These are phyloP conservation scores for Protosalanx chinensis DNA, from an alignment of 2,797 vertebrate genomes.

Conservation along the genomic window DNA sequence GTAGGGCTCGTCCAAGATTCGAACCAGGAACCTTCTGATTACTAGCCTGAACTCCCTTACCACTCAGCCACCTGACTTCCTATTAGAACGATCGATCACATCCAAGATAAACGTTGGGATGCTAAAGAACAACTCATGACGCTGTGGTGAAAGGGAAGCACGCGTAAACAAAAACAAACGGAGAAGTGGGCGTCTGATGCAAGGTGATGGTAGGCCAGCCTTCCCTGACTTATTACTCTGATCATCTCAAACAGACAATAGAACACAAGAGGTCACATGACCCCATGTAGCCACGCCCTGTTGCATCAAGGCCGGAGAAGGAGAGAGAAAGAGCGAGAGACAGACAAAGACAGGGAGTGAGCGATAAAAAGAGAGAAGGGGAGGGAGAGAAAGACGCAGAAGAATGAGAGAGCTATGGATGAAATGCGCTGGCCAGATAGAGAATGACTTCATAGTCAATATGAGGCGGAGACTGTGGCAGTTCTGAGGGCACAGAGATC, in stretches of 20 bases:
- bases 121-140: neutral
- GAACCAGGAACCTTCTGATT: too few relatives aligned
- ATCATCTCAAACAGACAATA: conserved; percentile 75
- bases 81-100: neutral
- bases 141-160: conserved; percentile 4
- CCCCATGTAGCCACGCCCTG: conserved; percentile 65
- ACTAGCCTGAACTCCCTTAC: too few relatives aligned
- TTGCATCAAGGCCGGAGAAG: conserved; percentile 61
- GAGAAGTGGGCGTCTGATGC: conserved; percentile 43
- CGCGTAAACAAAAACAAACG: conserved; percentile 28
- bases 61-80: too few relatives aligned
- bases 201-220: conserved; percentile 48
- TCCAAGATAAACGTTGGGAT: neutral
- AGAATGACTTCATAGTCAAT: conserved; percentile 77
- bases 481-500: conserved; percentile 69
- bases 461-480: conserved; percentile 65
- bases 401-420: conserved; percentile 65
- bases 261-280: conserved; percentile 70
- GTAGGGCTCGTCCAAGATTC: too few relatives aligned
- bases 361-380: neutral
- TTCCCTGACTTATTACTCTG: conserved; percentile 73
- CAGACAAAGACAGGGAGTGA: conserved; percentile 23
- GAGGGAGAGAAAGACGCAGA: conserved; percentile 52
- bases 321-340: conserved; percentile 35
- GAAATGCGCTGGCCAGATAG: conserved; percentile 61